A percentile compares a stretch with the other conserved stretches of the same genome.
Conservation (phyloP, 2,797 vertebrate genomes). For the Pangasius sanitwongsei region DNA sequence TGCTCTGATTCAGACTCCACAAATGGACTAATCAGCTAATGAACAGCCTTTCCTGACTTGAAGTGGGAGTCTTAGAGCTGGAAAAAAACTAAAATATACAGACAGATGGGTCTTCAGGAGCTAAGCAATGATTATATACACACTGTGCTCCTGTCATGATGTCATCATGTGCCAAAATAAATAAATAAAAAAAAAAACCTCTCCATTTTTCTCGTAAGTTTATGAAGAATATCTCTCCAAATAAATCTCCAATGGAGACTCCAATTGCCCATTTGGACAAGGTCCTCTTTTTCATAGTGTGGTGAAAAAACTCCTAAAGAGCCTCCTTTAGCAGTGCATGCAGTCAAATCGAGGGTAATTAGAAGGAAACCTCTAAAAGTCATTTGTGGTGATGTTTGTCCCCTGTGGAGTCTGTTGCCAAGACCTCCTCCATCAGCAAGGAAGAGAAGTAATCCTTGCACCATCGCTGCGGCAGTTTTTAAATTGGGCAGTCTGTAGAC, state of each 20-base stretch:
- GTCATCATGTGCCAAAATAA: not conserved
- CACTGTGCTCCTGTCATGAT: not conserved
- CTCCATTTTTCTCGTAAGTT: not conserved
- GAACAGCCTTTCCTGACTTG: not conserved
- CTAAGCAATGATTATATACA: not conserved
- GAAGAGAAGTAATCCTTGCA: not conserved
- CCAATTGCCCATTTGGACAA: not conserved
- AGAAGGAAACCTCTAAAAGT: slow-evolving; percentile 15
- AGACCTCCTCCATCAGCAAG: not conserved
- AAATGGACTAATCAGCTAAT: not conserved
- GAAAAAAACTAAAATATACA: not conserved
- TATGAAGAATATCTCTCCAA: not conserved
- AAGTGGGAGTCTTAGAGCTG: too few species aligned
- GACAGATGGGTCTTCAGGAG: not conserved
- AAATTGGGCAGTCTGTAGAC: not conserved
- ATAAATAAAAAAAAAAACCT: not conserved
- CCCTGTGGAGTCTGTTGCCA: slow-evolving; percentile 10
- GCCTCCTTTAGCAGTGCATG: not conserved
- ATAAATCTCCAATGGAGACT: not conserved
- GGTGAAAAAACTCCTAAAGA: not conserved
- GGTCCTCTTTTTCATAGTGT: not conserved
- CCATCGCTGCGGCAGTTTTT: not conserved
- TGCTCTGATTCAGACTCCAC: not conserved
- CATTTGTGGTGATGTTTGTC: slow-evolving; percentile 15
- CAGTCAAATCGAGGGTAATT: slow-evolving; percentile 9